Conservation (phyloP, 1,140 invertebrate species). For the Microplitis mediator region DNA sequence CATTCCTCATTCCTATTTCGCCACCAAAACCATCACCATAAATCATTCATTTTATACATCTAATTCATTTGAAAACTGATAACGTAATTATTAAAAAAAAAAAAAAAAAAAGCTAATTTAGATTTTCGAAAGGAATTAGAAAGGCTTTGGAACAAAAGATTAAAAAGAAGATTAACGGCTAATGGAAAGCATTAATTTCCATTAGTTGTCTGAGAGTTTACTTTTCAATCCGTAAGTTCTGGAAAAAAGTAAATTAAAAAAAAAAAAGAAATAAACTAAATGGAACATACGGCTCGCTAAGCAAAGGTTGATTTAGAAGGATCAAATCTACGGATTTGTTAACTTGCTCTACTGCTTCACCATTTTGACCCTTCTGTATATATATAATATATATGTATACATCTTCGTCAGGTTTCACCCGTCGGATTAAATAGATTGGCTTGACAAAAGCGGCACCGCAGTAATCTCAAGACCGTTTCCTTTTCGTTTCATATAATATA, state of each 20-base stretch:
- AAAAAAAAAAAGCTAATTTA: no score
- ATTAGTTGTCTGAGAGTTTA: no score
- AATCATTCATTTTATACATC: no score
- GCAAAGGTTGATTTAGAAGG: slow-evolving; percentile 8
- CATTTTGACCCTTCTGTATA: background rate
- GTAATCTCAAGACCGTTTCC: slow-evolving; percentile 25
- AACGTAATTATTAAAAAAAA: no score
- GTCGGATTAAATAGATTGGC: slow-evolving; percentile 17
- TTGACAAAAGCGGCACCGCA: background rate
- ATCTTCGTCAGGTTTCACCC: slow-evolving; percentile 6
- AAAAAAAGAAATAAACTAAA: background rate
- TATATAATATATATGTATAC: background rate
- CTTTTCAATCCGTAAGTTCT: background rate
- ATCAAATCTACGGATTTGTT: slow-evolving; percentile 8
- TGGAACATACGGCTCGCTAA: background rate
- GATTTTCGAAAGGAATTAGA: no score
- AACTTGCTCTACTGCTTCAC: background rate
- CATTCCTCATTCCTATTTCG: no score
- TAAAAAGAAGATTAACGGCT: no score
- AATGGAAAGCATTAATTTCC: no score
- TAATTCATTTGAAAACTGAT: no score
- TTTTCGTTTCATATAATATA: background rate
- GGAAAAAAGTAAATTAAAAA: background rate
- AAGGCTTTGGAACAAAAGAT: no score
- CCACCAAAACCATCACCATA: no score